phyloP scores from a whole-genome alignment of 2,888 invertebrate species.

The Thera obeliscata region DNA sequence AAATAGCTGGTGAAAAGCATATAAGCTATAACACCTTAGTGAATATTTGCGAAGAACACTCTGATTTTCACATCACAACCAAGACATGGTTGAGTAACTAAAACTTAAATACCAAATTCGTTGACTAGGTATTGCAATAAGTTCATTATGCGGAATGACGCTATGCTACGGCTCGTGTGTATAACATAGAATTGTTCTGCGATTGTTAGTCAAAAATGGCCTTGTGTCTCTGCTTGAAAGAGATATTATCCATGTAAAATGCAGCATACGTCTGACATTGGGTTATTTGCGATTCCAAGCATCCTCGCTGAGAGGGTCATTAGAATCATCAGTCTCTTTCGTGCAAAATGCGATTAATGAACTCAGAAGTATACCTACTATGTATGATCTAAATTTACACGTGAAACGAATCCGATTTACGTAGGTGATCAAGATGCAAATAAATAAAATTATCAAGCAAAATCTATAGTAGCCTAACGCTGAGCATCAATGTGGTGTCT shows the following conservation, averaged over 20 bases:
- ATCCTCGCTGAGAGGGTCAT: slow-evolving; percentile 20
- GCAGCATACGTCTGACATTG: slow-evolving; percentile 23
- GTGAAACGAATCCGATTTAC: slow-evolving; percentile 5
- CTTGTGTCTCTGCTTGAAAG: slow-evolving; percentile 4
- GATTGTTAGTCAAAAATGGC: slow-evolving; percentile 4
- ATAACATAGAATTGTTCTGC: not conserved
- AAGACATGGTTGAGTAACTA: not conserved
- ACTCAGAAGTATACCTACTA: not conserved
- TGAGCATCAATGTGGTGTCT: not conserved
- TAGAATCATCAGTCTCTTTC: slow-evolving; percentile 19
- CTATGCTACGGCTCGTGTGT: not conserved
- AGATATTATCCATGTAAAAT: slow-evolving; percentile 9
- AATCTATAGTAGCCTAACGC: slow-evolving; percentile 10
- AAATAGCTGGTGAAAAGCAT: no score
- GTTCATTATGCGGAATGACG: no score
- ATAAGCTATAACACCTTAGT: no score
- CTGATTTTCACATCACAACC: no score
- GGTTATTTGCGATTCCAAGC: slow-evolving; percentile 23
- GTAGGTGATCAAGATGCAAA: not conserved
- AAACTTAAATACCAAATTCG: not conserved
- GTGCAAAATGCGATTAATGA: slow-evolving; percentile 18
- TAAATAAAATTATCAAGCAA: not conserved
- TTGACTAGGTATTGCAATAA: not conserved
- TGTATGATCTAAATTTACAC: slow-evolving; percentile 14
- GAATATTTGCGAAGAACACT: no score